Conservation (phyloP, 30 jellyfish, hydroid and myxozoan species). For the Hydra vulgaris region DNA sequence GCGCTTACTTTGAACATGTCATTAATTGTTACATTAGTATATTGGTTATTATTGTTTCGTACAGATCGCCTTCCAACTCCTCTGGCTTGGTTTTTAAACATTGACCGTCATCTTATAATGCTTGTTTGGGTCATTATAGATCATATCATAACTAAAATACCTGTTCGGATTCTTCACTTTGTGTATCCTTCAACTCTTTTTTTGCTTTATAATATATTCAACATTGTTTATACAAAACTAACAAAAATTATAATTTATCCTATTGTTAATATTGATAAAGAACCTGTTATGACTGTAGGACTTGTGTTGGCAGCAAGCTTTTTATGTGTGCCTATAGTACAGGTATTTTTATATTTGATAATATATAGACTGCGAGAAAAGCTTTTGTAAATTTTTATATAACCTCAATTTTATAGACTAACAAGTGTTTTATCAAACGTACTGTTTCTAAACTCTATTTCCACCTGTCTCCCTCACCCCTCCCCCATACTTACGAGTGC, state of each 20-base stretch:
- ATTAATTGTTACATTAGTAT: not conserved
- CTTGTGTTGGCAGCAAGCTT: not conserved
- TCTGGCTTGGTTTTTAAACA: conserved; percentile 11
- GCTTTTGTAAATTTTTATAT: too few relatives aligned
- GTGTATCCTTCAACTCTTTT: conserved; percentile 24
- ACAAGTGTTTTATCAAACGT: too few relatives aligned
- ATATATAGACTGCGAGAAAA: conserved; percentile 17
- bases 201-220: not conserved
- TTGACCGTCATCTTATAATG: conserved; percentile 9
- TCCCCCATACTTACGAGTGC: too few relatives aligned
- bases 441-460: too few relatives aligned
- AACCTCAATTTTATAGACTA: too few relatives aligned
- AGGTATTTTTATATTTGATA: conserved; percentile 16
- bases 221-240: conserved; percentile 7
- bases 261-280: not conserved
- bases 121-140: conserved; percentile 10
- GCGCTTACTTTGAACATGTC: conserved; percentile 5
- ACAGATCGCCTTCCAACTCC: not conserved
- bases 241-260: conserved; percentile 1
- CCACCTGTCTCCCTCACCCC: too few relatives aligned
- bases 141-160: conserved; percentile 20
- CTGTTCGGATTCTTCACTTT: conserved; percentile 22
- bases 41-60: conserved; percentile 15
- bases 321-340: conserved; percentile 7
- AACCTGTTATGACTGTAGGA: conserved; percentile 1